phyloP scores from a whole-genome alignment of 2,797 vertebrate genomes.

The Bryconaethiops microstoma region DNA sequence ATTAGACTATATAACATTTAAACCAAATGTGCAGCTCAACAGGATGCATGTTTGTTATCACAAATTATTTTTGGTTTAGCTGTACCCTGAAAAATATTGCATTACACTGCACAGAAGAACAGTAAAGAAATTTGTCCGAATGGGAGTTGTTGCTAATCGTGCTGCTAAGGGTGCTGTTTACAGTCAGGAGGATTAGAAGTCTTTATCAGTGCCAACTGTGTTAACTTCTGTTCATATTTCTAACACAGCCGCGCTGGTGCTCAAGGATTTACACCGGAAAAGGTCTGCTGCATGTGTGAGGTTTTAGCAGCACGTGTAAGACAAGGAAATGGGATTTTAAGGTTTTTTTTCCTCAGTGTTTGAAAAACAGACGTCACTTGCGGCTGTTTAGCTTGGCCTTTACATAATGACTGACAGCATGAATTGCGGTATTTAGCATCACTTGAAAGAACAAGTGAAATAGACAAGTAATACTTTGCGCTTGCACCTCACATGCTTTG shows the following conservation, averaged over 20 bases:
- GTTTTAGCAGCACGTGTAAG: conserved; percentile 67
- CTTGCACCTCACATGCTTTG: too few relatives aligned
- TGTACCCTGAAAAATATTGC: not conserved
- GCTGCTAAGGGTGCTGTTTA: conserved; percentile 57
- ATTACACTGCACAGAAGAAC: not conserved
- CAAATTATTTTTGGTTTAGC: not conserved
- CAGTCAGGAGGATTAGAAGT: conserved; percentile 64
- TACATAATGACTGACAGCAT: not conserved
- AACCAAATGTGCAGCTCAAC: not conserved
- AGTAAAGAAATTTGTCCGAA: conserved; percentile 31
- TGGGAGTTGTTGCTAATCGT: conserved; percentile 51
- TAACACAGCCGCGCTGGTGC: conserved; percentile 66
- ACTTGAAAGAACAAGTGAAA: not conserved
- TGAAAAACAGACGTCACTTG: conserved; percentile 30
- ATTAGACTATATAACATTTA: not conserved
- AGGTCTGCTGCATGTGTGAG: conserved; percentile 61
- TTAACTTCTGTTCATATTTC: conserved; percentile 64
- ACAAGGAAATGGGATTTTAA: conserved; percentile 57
- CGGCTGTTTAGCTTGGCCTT: conserved; percentile 18
- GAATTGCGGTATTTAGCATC: not conserved
- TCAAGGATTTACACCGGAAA: conserved; percentile 73
- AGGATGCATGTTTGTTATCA: not conserved
- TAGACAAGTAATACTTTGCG: not conserved
- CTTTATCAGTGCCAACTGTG: conserved; percentile 66
- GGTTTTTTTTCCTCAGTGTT: conserved; percentile 2